Evolutionary conservation across 2,113 vertebrate genomes (phyloP).

Genomic region (Lucifuga dentata): DNA sequence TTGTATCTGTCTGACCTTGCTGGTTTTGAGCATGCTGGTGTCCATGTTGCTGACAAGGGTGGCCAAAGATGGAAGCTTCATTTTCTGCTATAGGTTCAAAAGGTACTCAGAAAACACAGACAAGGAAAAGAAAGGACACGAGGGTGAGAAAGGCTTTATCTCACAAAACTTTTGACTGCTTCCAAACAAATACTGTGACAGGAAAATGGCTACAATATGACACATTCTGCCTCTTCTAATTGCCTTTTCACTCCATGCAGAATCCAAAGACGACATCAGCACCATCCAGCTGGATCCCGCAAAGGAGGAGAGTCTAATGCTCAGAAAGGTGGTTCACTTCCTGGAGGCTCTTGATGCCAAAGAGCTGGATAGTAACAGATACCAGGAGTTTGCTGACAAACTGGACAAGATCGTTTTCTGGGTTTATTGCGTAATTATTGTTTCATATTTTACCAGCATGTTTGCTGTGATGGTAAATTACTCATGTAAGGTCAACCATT

Average conservation of each 20-base stretch:
- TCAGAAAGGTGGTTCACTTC: constrained; percentile 62
- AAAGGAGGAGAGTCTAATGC: constrained; percentile 30
- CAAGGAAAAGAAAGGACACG: not conserved
- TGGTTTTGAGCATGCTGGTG: constrained; percentile 79
- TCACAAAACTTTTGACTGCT: not conserved
- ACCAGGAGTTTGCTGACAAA: constrained; percentile 44
- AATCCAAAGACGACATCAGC: constrained; percentile 41
- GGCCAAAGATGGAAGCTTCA: constrained; percentile 52
- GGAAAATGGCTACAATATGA: no score
- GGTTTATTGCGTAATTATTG: constrained; percentile 46
- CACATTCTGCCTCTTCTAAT: not conserved
- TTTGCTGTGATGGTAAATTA: constrained; percentile 17
- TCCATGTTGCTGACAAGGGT: constrained; percentile 76
- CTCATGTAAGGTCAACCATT: constrained; percentile 53
- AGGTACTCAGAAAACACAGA: not conserved
- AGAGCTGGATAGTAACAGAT: constrained; percentile 8
- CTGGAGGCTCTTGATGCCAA: constrained; percentile 55
- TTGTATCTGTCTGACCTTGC: constrained; percentile 71
- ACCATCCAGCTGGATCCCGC: constrained; percentile 11
- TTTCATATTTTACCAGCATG: constrained; percentile 45
- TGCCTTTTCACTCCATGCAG: constrained; percentile 24
- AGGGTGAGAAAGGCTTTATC: constrained; percentile 39
- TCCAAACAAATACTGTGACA: no score
- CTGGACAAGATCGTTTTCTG: constrained; percentile 70
- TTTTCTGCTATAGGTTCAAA: constrained; percentile 28